Base-by-base conservation (phyloP, 2,113 vertebrate species). In the Formicarius rufipectus region DNA sequence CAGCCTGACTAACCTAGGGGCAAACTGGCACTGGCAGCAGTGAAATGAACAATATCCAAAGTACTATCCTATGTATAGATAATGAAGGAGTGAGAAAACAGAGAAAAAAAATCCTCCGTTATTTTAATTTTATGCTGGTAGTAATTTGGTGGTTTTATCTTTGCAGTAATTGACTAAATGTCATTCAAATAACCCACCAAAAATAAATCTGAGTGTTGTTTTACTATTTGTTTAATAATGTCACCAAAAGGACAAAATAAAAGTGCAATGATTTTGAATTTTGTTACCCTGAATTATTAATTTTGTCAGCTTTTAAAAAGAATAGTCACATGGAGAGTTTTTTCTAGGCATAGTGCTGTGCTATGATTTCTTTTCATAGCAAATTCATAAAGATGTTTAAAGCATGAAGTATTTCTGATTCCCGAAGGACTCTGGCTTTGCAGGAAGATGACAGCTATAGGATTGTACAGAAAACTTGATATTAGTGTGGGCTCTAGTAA, bases 311-410 rank as follows among this genome's bases (percentile, higher is more conserved):
- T 78, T 84, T 93, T 81, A 6, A 37, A 92, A 91, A 63, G 13
- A 63, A 35, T 15, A 55, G 47, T 71, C 59, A 24, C 53, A 84
- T 17, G 5, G 50, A 49, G 42, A 25, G 31, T 35, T 77, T 86
- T 88, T 93, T 35, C n/a, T 69, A 53, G 69, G 27, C 83, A 9
- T 42, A 58, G 21, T 90, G 28, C 53, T 87, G 30, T 87, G 33
- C 33, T 90, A 24, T 83, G 62, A 53, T 79, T 94, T 85, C 49
- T 90, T 96, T 93, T 74, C 52, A 14, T 50, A 90, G 64, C 55
- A 30, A 40, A 84, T 85, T 77, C 83, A 88, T 86, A 89, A 87
- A 85, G 56, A 72, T 94, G 95, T 89, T 79, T 66, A 91, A 90
- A 88, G 63, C 62, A 49, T 67, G 13, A 78, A 73, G 72, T 84